phyloP scores from a whole-genome alignment of 2,888 invertebrate genomes.

The Acanthosepion lycidas region DNA sequence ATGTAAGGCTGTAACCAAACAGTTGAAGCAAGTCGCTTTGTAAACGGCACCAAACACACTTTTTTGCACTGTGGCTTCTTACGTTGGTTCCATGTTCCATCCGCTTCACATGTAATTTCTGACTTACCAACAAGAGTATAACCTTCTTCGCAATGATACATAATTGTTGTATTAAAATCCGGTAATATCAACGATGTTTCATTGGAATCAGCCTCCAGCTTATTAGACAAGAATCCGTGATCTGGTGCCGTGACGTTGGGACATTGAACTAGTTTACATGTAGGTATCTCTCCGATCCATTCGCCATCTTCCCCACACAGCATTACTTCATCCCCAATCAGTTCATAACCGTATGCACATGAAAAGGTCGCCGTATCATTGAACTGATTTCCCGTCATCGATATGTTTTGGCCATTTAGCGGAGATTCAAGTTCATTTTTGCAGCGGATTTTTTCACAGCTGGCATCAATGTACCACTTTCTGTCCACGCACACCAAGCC shows the following conservation, averaged over 20 bases:
- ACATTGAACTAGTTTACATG: not conserved
- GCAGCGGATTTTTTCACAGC: not conserved
- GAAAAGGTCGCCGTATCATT: not conserved
- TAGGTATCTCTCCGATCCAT: not conserved
- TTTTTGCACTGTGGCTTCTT: not conserved
- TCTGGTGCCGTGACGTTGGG: not conserved
- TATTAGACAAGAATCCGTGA: not conserved
- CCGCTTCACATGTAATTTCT: not conserved
- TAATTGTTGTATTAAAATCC: slow-evolving; percentile 36
- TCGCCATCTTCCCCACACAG: slow-evolving; percentile 3
- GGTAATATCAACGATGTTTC: not conserved
- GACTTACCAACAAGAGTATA: slow-evolving; percentile 2
- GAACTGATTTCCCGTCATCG: not conserved
- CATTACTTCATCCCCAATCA: not conserved
- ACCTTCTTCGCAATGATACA: not conserved
- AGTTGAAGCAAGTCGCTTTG: not conserved
- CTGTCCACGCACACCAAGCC: not conserved
- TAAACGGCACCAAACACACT: not conserved
- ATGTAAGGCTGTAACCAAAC: not conserved
- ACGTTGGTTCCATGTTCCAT: slow-evolving; percentile 1
- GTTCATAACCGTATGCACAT: not conserved
- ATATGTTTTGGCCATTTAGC: not conserved
- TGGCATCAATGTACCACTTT: not conserved
- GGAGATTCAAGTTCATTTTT: not conserved
- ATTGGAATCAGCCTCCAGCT: not conserved